phyloP scores from a whole-genome alignment of 2,113 vertebrate species.

The Phylloscopus trochiloides region DNA sequence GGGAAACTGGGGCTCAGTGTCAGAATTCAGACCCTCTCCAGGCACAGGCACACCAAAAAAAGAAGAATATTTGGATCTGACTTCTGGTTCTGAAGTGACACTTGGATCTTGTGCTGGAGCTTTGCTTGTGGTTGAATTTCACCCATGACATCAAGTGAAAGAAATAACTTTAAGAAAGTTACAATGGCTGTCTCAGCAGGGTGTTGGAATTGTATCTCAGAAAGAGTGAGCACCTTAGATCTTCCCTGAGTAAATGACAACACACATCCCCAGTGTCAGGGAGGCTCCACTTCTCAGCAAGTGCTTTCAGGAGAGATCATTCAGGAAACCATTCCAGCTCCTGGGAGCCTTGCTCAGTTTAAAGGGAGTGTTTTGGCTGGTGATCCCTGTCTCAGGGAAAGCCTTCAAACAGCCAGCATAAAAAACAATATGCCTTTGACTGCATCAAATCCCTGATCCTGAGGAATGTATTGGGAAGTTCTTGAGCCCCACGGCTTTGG shows the following conservation, averaged over 20 bases:
- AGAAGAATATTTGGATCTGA: not conserved
- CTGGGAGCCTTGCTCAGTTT: not conserved
- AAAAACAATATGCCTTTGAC: not conserved
- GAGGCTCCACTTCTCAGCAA: not conserved
- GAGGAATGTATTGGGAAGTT: not conserved
- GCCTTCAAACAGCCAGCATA: not conserved
- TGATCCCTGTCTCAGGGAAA: not conserved
- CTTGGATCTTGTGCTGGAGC: constrained; percentile 24
- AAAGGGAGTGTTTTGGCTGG: not conserved
- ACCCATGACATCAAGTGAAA: not conserved
- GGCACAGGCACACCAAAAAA: not conserved
- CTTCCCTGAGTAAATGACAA: not conserved
- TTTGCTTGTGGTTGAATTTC: constrained; percentile 18
- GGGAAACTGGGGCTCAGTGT: not conserved
- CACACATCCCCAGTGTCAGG: not conserved
- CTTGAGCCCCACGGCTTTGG: accelerated
- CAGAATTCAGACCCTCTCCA: not conserved
- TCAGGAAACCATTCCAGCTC: not conserved
- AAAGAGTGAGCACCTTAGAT: not conserved
- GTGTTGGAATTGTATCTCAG: not conserved
- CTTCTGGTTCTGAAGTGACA: not conserved
- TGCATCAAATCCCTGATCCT: not conserved
- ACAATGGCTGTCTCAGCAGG: not conserved
- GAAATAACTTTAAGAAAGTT: not conserved
- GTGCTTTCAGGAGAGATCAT: not conserved